Evolutionary conservation across 2,888 invertebrate species (phyloP).

Genomic region (Dicranocentrus wangi): DNA sequence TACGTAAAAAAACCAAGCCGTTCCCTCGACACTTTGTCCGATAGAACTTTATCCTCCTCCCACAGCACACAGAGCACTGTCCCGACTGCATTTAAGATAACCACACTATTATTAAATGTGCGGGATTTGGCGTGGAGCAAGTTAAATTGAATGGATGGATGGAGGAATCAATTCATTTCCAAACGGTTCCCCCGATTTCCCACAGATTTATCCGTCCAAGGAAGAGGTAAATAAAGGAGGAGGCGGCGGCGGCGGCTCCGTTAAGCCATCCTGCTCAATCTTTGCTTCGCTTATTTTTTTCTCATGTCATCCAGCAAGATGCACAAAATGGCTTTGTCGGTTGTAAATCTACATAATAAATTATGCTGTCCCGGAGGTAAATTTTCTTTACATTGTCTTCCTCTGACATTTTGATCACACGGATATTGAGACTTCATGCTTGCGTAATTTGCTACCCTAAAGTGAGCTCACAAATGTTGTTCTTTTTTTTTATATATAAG

Average conservation of each 20-base stretch:
- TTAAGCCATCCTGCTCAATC: not conserved
- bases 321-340: conserved; percentile 24
- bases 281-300: no score
- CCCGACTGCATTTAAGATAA: no score
- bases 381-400: conserved; percentile 31
- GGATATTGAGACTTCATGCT: conserved; percentile 25
- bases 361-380: conserved; percentile 15
- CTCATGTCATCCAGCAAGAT: conserved; percentile 11
- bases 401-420: conserved; percentile 11
- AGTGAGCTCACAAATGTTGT: not conserved
- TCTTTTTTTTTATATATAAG: not conserved
- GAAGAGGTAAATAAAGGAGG: not conserved
- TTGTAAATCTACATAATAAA: conserved; percentile 34
- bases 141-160: not conserved
- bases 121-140: not conserved
- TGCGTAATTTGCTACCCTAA: conserved; percentile 8
- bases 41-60: not conserved
- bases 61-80: no score
- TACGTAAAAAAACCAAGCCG: no score
- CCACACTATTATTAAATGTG: no score
- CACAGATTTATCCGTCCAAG: no score
- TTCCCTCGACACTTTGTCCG: no score
- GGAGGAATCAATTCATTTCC: not conserved
- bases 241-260: not conserved
- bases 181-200: no score